phyloP scores from a whole-genome alignment of 2,888 invertebrate species.

The Oxystoma pomonae region DNA sequence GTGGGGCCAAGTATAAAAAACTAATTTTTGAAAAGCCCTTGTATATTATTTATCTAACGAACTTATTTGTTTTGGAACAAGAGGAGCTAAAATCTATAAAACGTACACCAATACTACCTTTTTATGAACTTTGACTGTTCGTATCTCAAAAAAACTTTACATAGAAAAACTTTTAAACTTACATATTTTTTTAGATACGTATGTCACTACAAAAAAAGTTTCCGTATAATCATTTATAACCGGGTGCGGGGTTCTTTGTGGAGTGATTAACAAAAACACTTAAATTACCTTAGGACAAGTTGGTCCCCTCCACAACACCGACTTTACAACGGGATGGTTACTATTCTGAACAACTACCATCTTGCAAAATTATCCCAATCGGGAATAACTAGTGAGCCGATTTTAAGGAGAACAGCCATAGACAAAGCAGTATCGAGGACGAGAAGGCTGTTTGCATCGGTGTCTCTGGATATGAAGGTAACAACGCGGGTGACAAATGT shows the following conservation, averaged over 20 bases:
- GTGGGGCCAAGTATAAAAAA: no score
- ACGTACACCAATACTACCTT: no score
- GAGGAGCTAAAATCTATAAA: no score
- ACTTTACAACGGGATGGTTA: conserved; percentile 61
- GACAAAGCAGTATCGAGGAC: conserved; percentile 67
- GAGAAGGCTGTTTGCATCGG: conserved; percentile 62
- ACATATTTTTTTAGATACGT: no score
- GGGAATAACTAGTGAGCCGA: conserved; percentile 60
- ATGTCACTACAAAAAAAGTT: not conserved
- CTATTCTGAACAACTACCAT: conserved; percentile 63
- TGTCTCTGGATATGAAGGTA: conserved; percentile 66
- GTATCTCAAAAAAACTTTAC: no score
- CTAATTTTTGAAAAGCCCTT: no score
- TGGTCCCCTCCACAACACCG: conserved; percentile 65
- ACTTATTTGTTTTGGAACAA: no score
- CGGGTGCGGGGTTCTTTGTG: no score
- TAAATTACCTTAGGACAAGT: conserved; percentile 48
- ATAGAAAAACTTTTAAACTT: no score
- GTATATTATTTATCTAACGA: no score
- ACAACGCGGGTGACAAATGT: no score
- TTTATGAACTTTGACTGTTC: no score
- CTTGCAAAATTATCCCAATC: conserved; percentile 60
- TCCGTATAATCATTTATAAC: not conserved
- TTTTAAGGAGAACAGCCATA: conserved; percentile 63
- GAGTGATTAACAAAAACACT: not conserved